phyloP scores from a whole-genome alignment of 2,797 vertebrate species.

The Anguilla megastoma region DNA sequence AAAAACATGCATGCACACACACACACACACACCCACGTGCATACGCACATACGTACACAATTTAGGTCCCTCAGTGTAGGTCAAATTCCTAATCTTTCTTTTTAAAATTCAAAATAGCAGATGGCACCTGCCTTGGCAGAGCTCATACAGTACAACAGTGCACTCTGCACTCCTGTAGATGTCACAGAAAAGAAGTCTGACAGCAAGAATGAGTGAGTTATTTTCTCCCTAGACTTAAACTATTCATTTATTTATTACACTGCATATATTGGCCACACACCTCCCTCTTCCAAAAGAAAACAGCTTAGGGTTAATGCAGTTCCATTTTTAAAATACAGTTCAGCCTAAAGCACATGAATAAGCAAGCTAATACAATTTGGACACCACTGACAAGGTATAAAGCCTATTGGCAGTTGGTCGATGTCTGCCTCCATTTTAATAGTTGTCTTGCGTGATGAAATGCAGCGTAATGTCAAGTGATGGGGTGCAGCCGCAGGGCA shows the following conservation, averaged over 20 bases:
- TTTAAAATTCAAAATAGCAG: not conserved
- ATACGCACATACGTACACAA: not conserved
- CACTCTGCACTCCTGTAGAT: not conserved
- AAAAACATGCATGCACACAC: not conserved
- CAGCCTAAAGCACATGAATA: not conserved
- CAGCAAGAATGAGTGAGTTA: not conserved
- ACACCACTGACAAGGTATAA: not conserved
- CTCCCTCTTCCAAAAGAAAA: not conserved
- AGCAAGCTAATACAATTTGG: not conserved
- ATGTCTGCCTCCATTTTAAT: not conserved
- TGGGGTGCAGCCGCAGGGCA: not conserved
- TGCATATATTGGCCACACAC: not conserved
- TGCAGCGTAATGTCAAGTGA: not conserved
- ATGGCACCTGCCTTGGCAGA: not conserved
- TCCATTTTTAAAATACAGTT: not conserved
- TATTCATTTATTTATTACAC: not conserved
- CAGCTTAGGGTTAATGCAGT: not conserved
- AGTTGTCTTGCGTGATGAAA: not conserved
- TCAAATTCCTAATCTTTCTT: not conserved
- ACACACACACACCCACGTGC: not conserved
- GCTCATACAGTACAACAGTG: not conserved
- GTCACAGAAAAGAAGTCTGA: not conserved
- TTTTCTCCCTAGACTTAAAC: not conserved
- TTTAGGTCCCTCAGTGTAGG: constrained; percentile 9
- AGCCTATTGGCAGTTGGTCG: not conserved